Base-by-base conservation (phyloP, 1,140 invertebrate species). In the Platyscapa corneri region DNA sequence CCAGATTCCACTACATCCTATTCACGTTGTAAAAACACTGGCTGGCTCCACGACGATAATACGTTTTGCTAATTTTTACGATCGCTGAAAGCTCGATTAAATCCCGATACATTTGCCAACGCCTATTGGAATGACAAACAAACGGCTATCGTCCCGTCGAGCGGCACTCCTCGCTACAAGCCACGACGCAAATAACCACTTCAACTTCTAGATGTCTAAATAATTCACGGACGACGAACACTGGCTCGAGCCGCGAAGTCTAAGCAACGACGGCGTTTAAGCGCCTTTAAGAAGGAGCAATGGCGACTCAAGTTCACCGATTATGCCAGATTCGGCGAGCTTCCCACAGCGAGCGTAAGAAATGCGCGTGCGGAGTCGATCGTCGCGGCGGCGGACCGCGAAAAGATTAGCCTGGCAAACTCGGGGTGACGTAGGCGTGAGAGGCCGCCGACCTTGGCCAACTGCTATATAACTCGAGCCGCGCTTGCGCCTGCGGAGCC, bases 381-480 rank as follows among this genome's bases (percentile, higher is more conserved):
- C 42, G n/a, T 74, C 70, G 23, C n/a, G 6, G 20, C 16, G 34
- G 72, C 16, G 46, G n/a, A n/a, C n/a, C n/a, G 37, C 42, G 46
- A 75, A n/a, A 75, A 46, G 23, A 37, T 37, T 34, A 34, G 2
- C 56, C 3, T 14, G 27, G 56, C 56, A 3, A 56, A 53, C 46
- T 7, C 30, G 20, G 12, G 20, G 12, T 7, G 27, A 23, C 27
- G 49, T 37, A 39, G 1, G 64, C 18, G 65, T 14, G 46, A 64
- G 46, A 30, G 67, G 18, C 27, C 67, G 65, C 23, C 37, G 53
- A 82, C 80, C 80, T 82, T 82, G 80, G 65, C 64, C 16, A 32
- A 80, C 3, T 20, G 30, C 34, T 64, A 23, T 27, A 34, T 49
- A 67, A 79, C n/a, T 30, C 27, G 12, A 30, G 60, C 16, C 30